Percentiles rank a stretch among this genome's conserved stretches.
These are phyloP conservation scores for Homarus gammarus DNA, from an alignment of 2,888 invertebrate species.

Conservation along the genomic window DNA sequence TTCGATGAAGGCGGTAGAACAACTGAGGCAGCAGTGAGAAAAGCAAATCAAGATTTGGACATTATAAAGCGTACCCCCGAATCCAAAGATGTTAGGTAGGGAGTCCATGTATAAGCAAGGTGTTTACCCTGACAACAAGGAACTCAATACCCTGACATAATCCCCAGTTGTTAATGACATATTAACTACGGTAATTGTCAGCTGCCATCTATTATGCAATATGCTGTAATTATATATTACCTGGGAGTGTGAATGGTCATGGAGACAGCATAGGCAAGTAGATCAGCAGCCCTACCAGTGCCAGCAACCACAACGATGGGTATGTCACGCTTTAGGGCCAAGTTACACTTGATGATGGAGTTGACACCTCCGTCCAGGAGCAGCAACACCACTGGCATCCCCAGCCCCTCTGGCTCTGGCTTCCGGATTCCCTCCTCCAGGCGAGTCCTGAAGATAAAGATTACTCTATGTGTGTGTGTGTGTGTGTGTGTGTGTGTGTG, in stretches of 20 bases:
- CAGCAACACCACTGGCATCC: conserved; percentile 80
- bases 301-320: conserved; percentile 80
- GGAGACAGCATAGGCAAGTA: conserved; percentile 77
- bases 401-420: conserved; percentile 77
- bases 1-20: too few relatives aligned
- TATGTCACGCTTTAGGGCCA: conserved; percentile 78
- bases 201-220: background rate
- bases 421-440: conserved; percentile 70
- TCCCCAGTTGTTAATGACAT: too few relatives aligned
- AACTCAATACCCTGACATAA: too few relatives aligned
- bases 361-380: conserved; percentile 80
- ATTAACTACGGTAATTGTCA: background rate
- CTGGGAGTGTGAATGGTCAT: conserved; percentile 59
- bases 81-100: too few relatives aligned
- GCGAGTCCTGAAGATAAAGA: background rate
- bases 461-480: background rate
- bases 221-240: too few relatives aligned
- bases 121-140: too few relatives aligned
- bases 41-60: too few relatives aligned
- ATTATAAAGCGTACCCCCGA: too few relatives aligned
- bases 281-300: conserved; percentile 80
- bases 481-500: background rate
- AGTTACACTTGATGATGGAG: conserved; percentile 78
- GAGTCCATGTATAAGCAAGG: too few relatives aligned
- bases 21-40: too few relatives aligned